phyloP scores from a whole-genome alignment of 2,797 vertebrate genomes.

The Microctenopoma stevenorrisi region DNA sequence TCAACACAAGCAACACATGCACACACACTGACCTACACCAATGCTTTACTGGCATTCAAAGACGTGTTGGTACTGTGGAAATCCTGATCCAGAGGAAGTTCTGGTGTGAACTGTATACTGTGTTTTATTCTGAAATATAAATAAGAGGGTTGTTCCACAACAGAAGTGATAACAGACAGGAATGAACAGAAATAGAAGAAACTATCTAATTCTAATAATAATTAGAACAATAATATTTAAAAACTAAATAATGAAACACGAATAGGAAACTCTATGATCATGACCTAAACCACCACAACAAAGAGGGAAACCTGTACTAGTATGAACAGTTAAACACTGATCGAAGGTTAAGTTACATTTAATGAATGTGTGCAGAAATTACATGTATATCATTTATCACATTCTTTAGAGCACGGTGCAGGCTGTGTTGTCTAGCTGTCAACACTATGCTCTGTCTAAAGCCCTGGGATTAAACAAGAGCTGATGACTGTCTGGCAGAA shows the following conservation, averaged over 20 bases:
- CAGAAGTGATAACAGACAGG: neutral
- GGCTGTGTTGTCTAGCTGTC: constrained; percentile 71
- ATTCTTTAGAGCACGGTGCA: constrained; percentile 35
- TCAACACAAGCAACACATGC: constrained; percentile 72
- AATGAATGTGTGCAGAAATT: constrained; percentile 45
- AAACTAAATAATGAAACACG: neutral
- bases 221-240: too few relatives aligned
- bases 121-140: neutral
- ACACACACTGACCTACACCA: constrained; percentile 25
- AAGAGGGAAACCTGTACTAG: neutral
- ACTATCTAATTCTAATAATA: neutral
- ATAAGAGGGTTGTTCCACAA: neutral
- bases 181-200: neutral
- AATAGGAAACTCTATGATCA: neutral
- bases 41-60: neutral
- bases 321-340: neutral
- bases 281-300: neutral
- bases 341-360: constrained; percentile 21
- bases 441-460: constrained; percentile 57
- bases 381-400: constrained; percentile 68
- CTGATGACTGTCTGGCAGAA: constrained; percentile 64
- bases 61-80: constrained; percentile 1
- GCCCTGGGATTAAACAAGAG: constrained; percentile 62
- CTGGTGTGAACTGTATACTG: neutral
- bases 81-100: neutral